These are phyloP conservation scores for Drosophila neocordata DNA, from an alignment of 1,140 invertebrate species.

Conservation along the genomic window DNA sequence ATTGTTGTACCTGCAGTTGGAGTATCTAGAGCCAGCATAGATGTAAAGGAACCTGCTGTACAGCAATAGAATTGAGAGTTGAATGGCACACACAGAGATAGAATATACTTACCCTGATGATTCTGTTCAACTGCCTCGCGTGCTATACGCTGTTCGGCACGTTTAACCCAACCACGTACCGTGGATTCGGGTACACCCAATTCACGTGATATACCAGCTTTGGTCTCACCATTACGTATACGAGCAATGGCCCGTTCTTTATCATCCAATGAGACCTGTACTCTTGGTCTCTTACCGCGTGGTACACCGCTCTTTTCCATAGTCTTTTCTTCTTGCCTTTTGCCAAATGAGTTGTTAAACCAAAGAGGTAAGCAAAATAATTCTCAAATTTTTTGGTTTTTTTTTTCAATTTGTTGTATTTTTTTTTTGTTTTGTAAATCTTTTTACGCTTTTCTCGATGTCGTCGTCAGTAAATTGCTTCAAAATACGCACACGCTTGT, in stretches of 20 bases:
- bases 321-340: background rate
- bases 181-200: constrained; percentile 69
- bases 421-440: constrained; percentile 3
- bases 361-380: too few relatives aligned
- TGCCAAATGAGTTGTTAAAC: background rate
- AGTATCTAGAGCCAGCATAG: background rate
- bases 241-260: constrained; percentile 64
- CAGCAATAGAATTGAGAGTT: too few relatives aligned
- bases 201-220: constrained; percentile 67
- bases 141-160: constrained; percentile 58
- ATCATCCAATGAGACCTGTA: constrained; percentile 61
- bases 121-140: constrained; percentile 33
- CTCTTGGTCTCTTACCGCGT: constrained; percentile 62
- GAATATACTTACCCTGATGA: constrained; percentile 21
- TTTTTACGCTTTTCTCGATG: too few relatives aligned
- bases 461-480: too few relatives aligned
- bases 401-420: constrained; percentile 10
- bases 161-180: constrained; percentile 69
- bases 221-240: constrained; percentile 65
- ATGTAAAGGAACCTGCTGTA: background rate
- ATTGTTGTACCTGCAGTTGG: background rate
- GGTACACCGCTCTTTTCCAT: constrained; percentile 57
- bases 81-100: too few relatives aligned
- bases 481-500: constrained; percentile 22
- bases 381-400: constrained; percentile 17